Evolutionary conservation across 2,797 vertebrate species (phyloP), one percentile per base, ranked within the genome.

Genomic region (Petrocephalus sullivani): DNA sequence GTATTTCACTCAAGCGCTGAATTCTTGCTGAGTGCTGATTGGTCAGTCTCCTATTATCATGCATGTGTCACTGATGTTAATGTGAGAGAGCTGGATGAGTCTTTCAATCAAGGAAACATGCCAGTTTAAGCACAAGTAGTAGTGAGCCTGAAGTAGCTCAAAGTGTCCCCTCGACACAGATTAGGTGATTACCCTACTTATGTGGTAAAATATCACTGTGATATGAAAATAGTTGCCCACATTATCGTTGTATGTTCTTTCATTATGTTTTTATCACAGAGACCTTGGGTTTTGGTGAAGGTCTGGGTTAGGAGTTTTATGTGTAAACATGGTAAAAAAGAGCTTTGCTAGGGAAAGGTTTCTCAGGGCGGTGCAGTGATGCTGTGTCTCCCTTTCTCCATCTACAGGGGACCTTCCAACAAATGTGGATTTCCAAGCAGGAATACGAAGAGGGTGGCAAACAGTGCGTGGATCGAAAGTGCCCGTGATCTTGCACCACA

Each of bases 361-460:
- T 71, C 12, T 81, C 41, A 81, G 41, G 54, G 75, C 5, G 3
- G 3, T n/a, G 75, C 3, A 49, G 16, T 46, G 37, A 49, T 81
- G 21, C 3, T 81, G 21, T 53, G 0, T 14, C 3, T 4, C 49
- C 4, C 28, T 28, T 14, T 10, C 53, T 21, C 78, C 7, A 93
- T 91, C 92, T 93, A 21, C 90, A 99, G 98, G 98, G 98, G 90
- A 99, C 98, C 87, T 99, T 99, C 93, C 98, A 99, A 91, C 98
- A 99, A 93, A 99, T 99, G 98, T 99, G 98, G 98, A 99, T 99
- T 94, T 99, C 98, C 53, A 99, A 99, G 93, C 98, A 99, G 92
- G 98, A 99, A 89, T 99, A 99, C 14, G 98, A 99, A 94, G 98
- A 99, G 94, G 98, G 98, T 92, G 98, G 98, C 87, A 99, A 99